phyloP scores from a whole-genome alignment of 2,797 vertebrate genomes.

The Hafferia zeledoni region DNA sequence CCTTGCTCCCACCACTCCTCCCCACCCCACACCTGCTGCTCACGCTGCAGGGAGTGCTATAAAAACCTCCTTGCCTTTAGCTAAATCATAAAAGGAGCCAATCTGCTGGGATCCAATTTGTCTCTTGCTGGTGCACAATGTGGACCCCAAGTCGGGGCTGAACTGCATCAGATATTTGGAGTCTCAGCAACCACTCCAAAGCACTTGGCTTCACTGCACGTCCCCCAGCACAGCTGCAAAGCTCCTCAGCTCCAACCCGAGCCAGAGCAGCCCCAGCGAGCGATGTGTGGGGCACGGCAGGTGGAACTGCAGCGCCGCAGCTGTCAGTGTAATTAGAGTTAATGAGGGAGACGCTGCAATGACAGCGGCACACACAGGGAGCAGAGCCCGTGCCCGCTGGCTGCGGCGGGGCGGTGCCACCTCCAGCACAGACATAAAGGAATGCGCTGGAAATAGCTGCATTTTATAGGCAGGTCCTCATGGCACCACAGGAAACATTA shows the following conservation, averaged over 20 bases:
- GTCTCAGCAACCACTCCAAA: not conserved
- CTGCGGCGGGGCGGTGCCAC: not conserved
- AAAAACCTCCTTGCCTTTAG: not conserved
- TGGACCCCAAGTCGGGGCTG: not conserved
- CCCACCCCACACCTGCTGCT: not conserved
- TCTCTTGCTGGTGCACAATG: not conserved
- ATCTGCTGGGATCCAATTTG: not conserved
- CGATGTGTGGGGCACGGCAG: not conserved
- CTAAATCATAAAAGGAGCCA: not conserved
- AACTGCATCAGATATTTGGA: not conserved
- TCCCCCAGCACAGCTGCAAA: not conserved
- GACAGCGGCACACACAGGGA: fast-evolving
- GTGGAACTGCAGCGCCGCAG: too few species aligned
- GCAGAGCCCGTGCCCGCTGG: not conserved
- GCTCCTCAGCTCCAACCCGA: not conserved
- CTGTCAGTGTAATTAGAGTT: not conserved
- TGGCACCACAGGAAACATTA: not conserved
- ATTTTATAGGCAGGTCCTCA: not conserved
- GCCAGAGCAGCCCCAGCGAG: not conserved
- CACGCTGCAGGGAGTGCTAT: not conserved
- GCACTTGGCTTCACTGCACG: too few species aligned
- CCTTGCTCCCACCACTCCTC: not conserved
- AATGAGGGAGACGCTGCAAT: not conserved
- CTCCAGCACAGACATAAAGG: not conserved
- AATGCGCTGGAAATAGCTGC: not conserved